Conservation (phyloP, 2,888 invertebrate genomes). For the Andrena camellia region DNA sequence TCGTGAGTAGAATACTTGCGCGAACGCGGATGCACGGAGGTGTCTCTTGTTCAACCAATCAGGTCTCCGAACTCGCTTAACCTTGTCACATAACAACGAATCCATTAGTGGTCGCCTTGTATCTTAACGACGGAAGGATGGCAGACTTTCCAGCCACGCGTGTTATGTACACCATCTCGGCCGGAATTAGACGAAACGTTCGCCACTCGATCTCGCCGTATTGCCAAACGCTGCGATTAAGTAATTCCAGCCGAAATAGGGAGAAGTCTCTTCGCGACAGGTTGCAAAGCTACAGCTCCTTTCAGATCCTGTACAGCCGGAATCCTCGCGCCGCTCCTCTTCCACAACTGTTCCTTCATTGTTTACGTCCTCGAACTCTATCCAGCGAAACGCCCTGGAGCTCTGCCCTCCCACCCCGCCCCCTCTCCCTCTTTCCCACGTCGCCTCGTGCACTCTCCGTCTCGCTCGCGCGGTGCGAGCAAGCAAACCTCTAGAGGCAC, state of each 20-base stretch:
- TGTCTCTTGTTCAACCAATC: slow-evolving; percentile 53
- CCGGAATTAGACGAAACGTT: not conserved
- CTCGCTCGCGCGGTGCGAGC: slow-evolving; percentile 17
- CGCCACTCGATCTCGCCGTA: not conserved
- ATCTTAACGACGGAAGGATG: slow-evolving; percentile 40
- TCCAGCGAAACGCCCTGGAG: slow-evolving; percentile 42
- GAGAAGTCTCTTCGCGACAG: not conserved
- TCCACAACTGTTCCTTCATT: slow-evolving; percentile 52
- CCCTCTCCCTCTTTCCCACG: not conserved
- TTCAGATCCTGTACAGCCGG: slow-evolving; percentile 17
- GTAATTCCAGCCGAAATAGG: slow-evolving; percentile 17
- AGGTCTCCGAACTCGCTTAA: slow-evolving; percentile 55
- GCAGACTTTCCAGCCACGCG: slow-evolving; percentile 1
- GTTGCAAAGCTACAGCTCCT: not conserved
- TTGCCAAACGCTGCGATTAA: slow-evolving; percentile 25
- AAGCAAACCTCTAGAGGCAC: slow-evolving; percentile 12
- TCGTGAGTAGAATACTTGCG: slow-evolving; percentile 30
- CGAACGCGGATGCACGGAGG: slow-evolving; percentile 21
- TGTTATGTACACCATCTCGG: not conserved
- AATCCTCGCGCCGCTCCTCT: slow-evolving; percentile 30
- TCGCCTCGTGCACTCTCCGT: not conserved
- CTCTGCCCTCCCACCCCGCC: slow-evolving; percentile 34
- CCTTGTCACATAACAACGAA: slow-evolving; percentile 62
- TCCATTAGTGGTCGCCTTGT: slow-evolving; percentile 49
- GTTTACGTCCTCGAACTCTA: slow-evolving; percentile 66